Base-by-base conservation (phyloP, 2,888 invertebrate genomes). In the Pomacea canaliculata region DNA sequence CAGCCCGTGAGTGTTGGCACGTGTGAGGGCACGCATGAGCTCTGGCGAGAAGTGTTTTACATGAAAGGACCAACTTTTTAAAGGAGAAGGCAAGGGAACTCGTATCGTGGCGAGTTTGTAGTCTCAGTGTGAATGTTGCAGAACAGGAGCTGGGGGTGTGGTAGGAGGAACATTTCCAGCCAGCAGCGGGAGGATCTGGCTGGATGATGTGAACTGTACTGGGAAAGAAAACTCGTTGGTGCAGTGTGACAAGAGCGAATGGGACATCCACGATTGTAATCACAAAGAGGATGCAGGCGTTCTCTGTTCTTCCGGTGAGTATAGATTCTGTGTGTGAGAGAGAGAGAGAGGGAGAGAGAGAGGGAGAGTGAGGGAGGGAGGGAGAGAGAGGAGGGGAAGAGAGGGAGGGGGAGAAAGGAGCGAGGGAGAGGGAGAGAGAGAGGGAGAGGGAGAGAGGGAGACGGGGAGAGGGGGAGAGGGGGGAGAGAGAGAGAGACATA, bases 191-290 rank as follows among this genome's bases (percentile, higher is more conserved):
- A 37, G 70, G 9, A 79, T 79, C 51, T 79, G 79, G 79, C 71
- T 79, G 51, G 86, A 87, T 66, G 83, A 85, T 13, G 81, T 88
- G 7, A 72, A 92, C 76, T 95, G 95, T 84, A 86, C 87, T 16
- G 95, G 95, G n/a, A 94, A 94, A 37, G 89, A 90, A 78, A 70
- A 65, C 10, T 81, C 91, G 71, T 83, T 95, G 27, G 92, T 93
- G 72, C 90, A 93, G 23, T 95, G 95, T 48, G 69, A 56, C 12
- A 79, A 81, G 56, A 75, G 76, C 37, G 66, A 73, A n/a, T 83
- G 82, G 81, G 83, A 83, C 10, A 70, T 76, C 12, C 76, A 79
- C 70, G 79, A 83, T 67, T 86, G 86, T 73, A 73, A 65, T 19
- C 82, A 83, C 60, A 69, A 63, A 2, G 80, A 82, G 46, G 83